Base-by-base conservation (phyloP, 2,888 invertebrate species). In the Chaitophorus viminalis region DNA sequence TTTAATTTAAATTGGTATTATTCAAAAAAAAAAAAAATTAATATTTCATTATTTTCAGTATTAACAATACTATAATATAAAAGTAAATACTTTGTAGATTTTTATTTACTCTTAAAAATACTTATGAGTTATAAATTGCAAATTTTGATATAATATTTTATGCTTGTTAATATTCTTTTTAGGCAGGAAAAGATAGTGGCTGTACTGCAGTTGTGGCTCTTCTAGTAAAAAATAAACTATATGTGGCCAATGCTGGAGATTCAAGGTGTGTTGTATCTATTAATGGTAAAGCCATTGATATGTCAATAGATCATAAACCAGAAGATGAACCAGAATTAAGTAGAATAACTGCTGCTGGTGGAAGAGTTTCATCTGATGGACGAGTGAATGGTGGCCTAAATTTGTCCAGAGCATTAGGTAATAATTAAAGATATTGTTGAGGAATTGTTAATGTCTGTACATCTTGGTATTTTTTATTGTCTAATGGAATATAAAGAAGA, bases 191-290 rank as follows among this genome's bases (percentile, higher is more conserved):
- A 89, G 97, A 98, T 91, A 98, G 98, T 91, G 99, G 99, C 0
- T 98, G 98, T 91, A 99, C 99, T 17, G 99, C 99, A 8, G 99
- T 99, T n/a, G 96, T 99, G 9, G 97, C 98, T 18, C 91, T 99
- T 88, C 92, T 99, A 6, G 93, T 93, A 91, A 94, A 94, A 91
- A 88, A 90, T 72, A 88, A 89, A 78, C 84, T 99, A 68, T 97
- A 94, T 91, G 99, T 99, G 0, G 99, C 99, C 8, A 99, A 99
- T 92, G 98, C 98, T 6, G 99, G 99, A 0, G 99, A 99, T 92
- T 99, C 99, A 0, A 94, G 96, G 74, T 94, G 94, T 91, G 95
- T 97, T n/a, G 93, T 97, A 88, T 95, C 95, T 90, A 94, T 97
- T 89, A 94, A 94, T 90, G 97, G 96, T 33, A 93, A 94, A 91